A percentile compares a stretch with the other conserved stretches of the same genome.
These are phyloP conservation scores for Phaonia tiefii DNA, from an alignment of 2,888 invertebrate species.

Conservation along the genomic window DNA sequence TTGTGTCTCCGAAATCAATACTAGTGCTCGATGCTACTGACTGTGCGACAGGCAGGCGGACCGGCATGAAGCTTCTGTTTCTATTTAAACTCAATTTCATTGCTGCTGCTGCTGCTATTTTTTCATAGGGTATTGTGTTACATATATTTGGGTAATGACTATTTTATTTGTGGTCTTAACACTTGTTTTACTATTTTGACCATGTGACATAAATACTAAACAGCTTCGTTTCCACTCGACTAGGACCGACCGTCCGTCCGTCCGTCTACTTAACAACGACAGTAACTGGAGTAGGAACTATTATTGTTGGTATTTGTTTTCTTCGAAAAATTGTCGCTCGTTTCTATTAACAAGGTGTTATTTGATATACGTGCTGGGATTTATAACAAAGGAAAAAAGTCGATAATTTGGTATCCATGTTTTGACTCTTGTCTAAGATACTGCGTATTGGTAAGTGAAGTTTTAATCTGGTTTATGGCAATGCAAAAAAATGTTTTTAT, in stretches of 20 bases:
- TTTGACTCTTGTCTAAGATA: neutral
- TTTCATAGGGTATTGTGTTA: neutral
- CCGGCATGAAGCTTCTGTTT: constrained; percentile 10
- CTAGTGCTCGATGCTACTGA: constrained; percentile 40
- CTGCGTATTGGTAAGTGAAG: neutral
- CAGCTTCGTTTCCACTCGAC: constrained; percentile 23
- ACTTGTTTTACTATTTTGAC: constrained; percentile 56
- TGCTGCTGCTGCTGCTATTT: neutral
- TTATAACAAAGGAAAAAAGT: neutral
- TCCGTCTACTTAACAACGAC: neutral
- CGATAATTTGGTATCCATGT: constrained; percentile 30
- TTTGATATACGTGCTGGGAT: constrained; percentile 58
- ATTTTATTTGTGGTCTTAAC: constrained; percentile 61
- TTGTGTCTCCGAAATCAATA: constrained; percentile 47
- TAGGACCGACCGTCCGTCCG: neutral
- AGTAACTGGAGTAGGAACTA: constrained; percentile 10
- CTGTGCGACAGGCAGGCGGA: neutral
- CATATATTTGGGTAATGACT: constrained; percentile 38
- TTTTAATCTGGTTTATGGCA: constrained; percentile 17
- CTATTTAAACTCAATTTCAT: neutral
- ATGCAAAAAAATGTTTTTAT: no score
- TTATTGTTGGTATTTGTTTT: neutral
- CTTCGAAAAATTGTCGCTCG: constrained; percentile 22
- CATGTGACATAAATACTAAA: constrained; percentile 64
- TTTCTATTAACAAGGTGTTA: constrained; percentile 65